Percentiles rank a stretch among this genome's conserved stretches.
Evolutionary conservation across 2,113 vertebrate species (phyloP).

Genomic region (Fregata magnificens): DNA sequence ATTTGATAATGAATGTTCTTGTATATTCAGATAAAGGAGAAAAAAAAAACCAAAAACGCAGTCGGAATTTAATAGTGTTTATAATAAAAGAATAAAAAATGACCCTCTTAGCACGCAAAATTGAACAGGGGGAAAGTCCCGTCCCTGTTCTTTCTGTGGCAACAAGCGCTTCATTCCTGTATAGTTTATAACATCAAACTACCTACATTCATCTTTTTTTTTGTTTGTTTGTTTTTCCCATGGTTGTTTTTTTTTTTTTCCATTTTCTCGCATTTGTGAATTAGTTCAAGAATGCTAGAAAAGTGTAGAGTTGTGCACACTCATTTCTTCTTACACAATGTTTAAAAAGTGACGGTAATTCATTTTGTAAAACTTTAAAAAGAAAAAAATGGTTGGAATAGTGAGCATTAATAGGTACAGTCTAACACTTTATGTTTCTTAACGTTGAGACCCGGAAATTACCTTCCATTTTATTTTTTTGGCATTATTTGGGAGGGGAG

Average conservation of each 20-base stretch:
- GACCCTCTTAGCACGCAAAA: slow-evolving; percentile 85
- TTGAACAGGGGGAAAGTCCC: slow-evolving; percentile 59
- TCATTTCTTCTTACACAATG: slow-evolving; percentile 82
- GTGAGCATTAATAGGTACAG: slow-evolving; percentile 78
- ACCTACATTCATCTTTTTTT: slow-evolving; percentile 74
- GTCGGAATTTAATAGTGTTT: slow-evolving; percentile 87
- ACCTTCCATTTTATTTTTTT: slow-evolving; percentile 11
- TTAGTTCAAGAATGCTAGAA: slow-evolving; percentile 90
- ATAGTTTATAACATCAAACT: slow-evolving; percentile 78
- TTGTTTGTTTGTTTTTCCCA: slow-evolving; percentile 19
- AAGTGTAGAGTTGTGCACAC: slow-evolving; percentile 91
- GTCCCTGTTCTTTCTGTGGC: slow-evolving; percentile 72
- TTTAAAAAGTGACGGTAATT: slow-evolving; percentile 80
- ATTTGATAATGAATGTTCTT: slow-evolving; percentile 86
- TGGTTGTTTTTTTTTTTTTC: slow-evolving; percentile 19
- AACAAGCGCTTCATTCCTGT: slow-evolving; percentile 73
- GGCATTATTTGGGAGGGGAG: neutral
- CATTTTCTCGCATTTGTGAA: slow-evolving; percentile 86
- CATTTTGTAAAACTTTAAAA: slow-evolving; percentile 83
- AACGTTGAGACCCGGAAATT: slow-evolving; percentile 74
- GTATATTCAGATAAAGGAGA: slow-evolving; percentile 85
- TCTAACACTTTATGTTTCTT: slow-evolving; percentile 77
- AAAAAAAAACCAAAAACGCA: slow-evolving; percentile 87
- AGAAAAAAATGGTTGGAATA: slow-evolving; percentile 77
- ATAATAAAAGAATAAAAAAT: slow-evolving; percentile 78